Percentiles rank a stretch among this genome's conserved stretches.
phyloP scores from a whole-genome alignment of 2,888 invertebrate genomes.

The Mellilla xanthometata region DNA sequence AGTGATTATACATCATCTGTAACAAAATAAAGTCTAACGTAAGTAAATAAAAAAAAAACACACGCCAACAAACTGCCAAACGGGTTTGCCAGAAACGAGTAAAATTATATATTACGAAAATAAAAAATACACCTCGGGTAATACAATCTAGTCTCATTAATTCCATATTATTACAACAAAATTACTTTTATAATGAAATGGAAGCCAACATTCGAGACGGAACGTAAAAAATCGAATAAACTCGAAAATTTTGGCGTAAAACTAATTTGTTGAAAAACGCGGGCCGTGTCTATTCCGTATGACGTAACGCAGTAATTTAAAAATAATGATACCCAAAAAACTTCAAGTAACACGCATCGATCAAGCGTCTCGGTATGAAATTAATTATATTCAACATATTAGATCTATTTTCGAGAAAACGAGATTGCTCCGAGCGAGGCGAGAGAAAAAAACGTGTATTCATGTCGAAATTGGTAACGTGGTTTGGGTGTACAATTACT shows the following conservation, averaged over 20 bases:
- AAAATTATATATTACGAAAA: constrained; percentile 48
- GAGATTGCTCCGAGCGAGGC: constrained; percentile 67
- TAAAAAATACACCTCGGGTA: constrained; percentile 40
- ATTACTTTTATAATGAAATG: constrained; percentile 63
- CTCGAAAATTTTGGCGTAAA: constrained; percentile 65
- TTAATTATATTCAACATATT: constrained; percentile 80
- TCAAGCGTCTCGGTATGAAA: constrained; percentile 70
- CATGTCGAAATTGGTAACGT: constrained; percentile 74
- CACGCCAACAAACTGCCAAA: constrained; percentile 37
- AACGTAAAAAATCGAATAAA: constrained; percentile 55
- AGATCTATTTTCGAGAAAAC: constrained; percentile 80
- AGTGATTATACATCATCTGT: constrained; percentile 60
- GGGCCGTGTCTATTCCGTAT: constrained; percentile 62
- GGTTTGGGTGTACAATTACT: constrained; percentile 73
- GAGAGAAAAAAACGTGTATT: constrained; percentile 64
- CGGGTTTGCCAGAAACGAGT: constrained; percentile 43
- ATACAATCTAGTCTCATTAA: constrained; percentile 42
- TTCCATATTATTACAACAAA: constrained; percentile 51
- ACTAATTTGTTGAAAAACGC: constrained; percentile 58
- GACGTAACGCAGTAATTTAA: constrained; percentile 77
- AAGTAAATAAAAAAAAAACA: constrained; percentile 40
- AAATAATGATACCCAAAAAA: constrained; percentile 71
- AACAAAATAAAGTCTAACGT: constrained; percentile 53
- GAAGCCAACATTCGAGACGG: constrained; percentile 28
- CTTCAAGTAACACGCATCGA: constrained; percentile 73